Evolutionary conservation across 2,113 vertebrate species (phyloP).

Genomic region (Catharus minimus): DNA sequence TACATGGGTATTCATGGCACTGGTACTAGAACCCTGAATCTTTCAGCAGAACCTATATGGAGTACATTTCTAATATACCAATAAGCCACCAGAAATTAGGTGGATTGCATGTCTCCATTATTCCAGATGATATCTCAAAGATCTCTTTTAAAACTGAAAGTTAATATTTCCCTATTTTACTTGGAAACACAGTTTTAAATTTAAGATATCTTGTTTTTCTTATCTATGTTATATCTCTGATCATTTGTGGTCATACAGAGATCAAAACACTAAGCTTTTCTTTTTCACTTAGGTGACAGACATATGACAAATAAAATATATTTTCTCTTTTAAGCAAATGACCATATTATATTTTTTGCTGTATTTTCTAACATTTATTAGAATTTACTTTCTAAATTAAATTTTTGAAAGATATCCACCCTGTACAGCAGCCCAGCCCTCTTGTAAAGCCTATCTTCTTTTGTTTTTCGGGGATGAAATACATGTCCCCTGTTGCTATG

Average conservation of each 20-base stretch:
- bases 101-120: not conserved
- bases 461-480: not conserved
- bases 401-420: not conserved
- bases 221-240: not conserved
- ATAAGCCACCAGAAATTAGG: not conserved
- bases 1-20: not conserved
- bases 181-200: not conserved
- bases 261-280: not conserved
- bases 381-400: not conserved
- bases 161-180: not conserved
- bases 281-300: not conserved
- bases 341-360: not conserved
- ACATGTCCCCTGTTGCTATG: rapidly evolving
- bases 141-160: not conserved
- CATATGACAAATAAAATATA: not conserved
- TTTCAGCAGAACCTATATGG: not conserved
- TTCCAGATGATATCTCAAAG: not conserved
- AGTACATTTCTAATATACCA: not conserved
- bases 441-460: not conserved
- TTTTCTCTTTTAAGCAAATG: not conserved
- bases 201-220: not conserved
- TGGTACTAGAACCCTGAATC: not conserved
- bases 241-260: rapidly evolving
- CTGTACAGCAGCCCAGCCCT: not conserved
- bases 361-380: not conserved